Percentiles rank a stretch among this genome's conserved stretches.
phyloP scores from a whole-genome alignment of 2,797 vertebrate species.

The Lepus townsendii region DNA sequence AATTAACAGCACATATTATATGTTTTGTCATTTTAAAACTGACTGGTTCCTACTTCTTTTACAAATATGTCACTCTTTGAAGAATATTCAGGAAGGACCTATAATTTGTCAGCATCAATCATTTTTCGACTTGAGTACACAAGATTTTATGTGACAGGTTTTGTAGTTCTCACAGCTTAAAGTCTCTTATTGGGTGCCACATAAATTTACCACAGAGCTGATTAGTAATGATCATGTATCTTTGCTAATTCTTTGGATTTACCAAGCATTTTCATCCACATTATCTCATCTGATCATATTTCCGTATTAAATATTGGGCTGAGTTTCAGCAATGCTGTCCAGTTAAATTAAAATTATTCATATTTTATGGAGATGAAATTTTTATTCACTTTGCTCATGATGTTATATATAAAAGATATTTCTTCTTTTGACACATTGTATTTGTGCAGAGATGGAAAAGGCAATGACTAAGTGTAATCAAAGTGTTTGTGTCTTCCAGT shows the following conservation, averaged over 20 bases:
- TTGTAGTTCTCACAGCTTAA: conserved; percentile 31
- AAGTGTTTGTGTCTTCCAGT: conserved; percentile 50
- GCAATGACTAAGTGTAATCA: conserved; percentile 50
- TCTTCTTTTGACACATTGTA: conserved; percentile 50
- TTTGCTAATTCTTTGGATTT: conserved; percentile 65
- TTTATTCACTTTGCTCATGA: conserved; percentile 56
- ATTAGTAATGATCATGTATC: conserved; percentile 50
- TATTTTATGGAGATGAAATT: conserved; percentile 69
- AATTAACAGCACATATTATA: conserved; percentile 70
- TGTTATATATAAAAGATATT: conserved; percentile 28
- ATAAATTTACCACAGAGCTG: conserved; percentile 52
- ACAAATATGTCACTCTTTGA: conserved; percentile 79
- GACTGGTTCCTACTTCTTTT: conserved; percentile 71
- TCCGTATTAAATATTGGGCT: conserved; percentile 50
- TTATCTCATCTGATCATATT: conserved; percentile 49
- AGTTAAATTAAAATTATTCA: conserved; percentile 63
- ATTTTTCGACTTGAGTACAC: conserved; percentile 19
- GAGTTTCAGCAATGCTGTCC: conserved; percentile 42
- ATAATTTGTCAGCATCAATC: conserved; percentile 73
- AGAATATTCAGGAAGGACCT: conserved; percentile 69
- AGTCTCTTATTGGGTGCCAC: conserved; percentile 50
- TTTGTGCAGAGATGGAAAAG: conserved; percentile 70
- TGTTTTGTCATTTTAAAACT: conserved; percentile 74
- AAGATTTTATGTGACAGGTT: conserved; percentile 43
- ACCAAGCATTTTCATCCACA: conserved; percentile 30